Conservation (phyloP, 1,140 invertebrate genomes). For the Agrypnia vestita region DNA sequence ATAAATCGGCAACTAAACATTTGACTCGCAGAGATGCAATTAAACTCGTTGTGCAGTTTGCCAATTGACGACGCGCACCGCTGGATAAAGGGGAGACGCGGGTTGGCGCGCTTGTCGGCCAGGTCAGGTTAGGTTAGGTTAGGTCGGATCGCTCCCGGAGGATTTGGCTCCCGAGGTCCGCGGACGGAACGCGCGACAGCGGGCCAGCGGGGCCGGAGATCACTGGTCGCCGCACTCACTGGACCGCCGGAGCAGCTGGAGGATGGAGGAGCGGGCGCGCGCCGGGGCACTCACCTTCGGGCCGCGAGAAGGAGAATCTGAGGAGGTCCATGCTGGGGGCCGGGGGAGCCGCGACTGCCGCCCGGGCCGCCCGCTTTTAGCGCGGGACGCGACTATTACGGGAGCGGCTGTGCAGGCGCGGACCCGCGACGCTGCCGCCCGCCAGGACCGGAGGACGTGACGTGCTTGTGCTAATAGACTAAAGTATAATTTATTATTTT, state of each 20-base stretch:
- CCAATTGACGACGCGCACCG: not conserved
- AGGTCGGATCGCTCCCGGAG: too few species aligned
- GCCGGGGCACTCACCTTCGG: slow-evolving; percentile 37
- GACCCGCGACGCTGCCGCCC: not conserved
- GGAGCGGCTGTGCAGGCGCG: not conserved
- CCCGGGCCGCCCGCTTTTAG: slow-evolving; percentile 28
- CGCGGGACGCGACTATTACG: not conserved
- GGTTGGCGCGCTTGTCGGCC: too few species aligned
- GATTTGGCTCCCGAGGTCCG: too few species aligned
- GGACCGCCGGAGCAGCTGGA: not conserved
- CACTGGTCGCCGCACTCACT: too few species aligned
- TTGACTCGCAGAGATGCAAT: too few species aligned
- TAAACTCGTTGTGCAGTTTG: not conserved
- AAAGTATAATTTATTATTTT: too few species aligned
- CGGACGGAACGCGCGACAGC: too few species aligned
- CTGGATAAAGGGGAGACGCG: not conserved
- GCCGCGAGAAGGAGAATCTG: slow-evolving; percentile 36
- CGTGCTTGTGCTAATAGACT: too few species aligned
- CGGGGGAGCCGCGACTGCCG: slow-evolving; percentile 33
- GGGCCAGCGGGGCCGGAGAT: too few species aligned
- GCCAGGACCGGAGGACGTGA: too few species aligned
- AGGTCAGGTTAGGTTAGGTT: too few species aligned
- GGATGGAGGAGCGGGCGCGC: not conserved
- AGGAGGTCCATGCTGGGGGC: slow-evolving; percentile 22
- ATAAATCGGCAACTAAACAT: not conserved